Base-by-base conservation (phyloP, 1,140 invertebrate genomes). In the Phthorimaea operculella region DNA sequence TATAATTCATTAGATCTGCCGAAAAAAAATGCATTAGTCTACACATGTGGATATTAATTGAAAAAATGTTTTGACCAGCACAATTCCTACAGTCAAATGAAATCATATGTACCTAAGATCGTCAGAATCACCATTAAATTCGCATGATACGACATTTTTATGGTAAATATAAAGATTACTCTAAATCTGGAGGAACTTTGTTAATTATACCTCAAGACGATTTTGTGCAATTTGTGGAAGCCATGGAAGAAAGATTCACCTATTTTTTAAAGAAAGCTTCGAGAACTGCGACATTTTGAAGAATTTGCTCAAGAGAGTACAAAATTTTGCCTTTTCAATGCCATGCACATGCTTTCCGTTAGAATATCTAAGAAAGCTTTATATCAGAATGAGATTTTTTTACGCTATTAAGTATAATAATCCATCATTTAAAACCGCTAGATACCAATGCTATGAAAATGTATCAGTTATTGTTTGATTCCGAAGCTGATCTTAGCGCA, bases 231-330 rank as follows among this genome's bases (percentile, higher is more conserved):
- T 45, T 10, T n/a, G 42, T 45, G 14, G 42, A 45, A 45, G 14
- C 8, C 10, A 45, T 45, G 42, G 42, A 45, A 15, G 10, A 45
- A 8, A 45, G 6, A 45, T 45, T 11, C 42, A n/a, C 42, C 6
- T 11, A 6, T n/a, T 6, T 45, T 45, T 6, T n/a, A 15, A n/a
- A 45, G 14, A 45, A 14, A 15, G 6, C 10, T 10, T 5, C 8
- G 5, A 15, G 10, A 15, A 5, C 10, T n/a, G 5, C 14, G 4
- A n/a, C 8, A 6, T 10, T n/a, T n/a, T 45, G 6, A 6, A 5
- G 14, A 45, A 8, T 14, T 7, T 7, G 6, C 42, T 45, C 5
- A 8, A 45, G 42, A 52, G 42, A 52, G 47, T 59, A 54, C 33
- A 52, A 45, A 53, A 45, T 8, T 6, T 11, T 10, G 8, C 8